Evolutionary conservation across 2,797 vertebrate species (phyloP).

Genomic region (Triplophysa yarkandensis): DNA sequence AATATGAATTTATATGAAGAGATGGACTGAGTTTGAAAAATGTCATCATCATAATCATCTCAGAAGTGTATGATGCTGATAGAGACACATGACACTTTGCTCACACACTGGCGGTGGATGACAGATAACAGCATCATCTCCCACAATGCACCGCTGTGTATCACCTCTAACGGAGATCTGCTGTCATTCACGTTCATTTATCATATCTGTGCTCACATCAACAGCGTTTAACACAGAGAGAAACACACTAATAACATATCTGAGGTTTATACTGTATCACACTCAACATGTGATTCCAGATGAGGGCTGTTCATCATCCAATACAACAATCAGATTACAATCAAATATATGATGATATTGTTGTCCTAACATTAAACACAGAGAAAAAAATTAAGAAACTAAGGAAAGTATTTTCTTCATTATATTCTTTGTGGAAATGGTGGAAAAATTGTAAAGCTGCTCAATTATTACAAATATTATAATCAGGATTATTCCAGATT

Average conservation of each 20-base stretch:
- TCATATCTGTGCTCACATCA: constrained; percentile 54
- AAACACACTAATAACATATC: neutral
- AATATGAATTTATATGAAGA: no score
- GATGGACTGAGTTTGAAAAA: no score
- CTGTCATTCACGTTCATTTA: constrained; percentile 52
- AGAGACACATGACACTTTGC: constrained; percentile 28
- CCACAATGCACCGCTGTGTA: constrained; percentile 52
- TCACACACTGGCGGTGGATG: constrained; percentile 26
- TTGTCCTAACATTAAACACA: no score
- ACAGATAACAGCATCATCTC: constrained; percentile 20
- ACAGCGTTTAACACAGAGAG: neutral
- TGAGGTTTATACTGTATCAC: neutral
- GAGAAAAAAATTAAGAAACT: no score
- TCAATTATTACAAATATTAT: no score
- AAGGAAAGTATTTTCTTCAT: no score
- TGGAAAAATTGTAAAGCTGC: no score
- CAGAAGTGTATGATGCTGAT: constrained; percentile 2
- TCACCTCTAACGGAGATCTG: constrained; percentile 44
- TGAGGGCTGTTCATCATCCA: constrained; percentile 38
- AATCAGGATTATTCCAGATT: no score
- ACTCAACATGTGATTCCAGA: constrained; percentile 36
- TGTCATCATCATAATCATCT: neutral
- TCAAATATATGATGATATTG: no score
- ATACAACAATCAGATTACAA: neutral
- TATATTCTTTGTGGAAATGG: no score